Evolutionary conservation across 1,140 invertebrate genomes (phyloP), one percentile per base, ranked within the genome.

Genomic region (Pseudomyrmex cubaensis): DNA sequence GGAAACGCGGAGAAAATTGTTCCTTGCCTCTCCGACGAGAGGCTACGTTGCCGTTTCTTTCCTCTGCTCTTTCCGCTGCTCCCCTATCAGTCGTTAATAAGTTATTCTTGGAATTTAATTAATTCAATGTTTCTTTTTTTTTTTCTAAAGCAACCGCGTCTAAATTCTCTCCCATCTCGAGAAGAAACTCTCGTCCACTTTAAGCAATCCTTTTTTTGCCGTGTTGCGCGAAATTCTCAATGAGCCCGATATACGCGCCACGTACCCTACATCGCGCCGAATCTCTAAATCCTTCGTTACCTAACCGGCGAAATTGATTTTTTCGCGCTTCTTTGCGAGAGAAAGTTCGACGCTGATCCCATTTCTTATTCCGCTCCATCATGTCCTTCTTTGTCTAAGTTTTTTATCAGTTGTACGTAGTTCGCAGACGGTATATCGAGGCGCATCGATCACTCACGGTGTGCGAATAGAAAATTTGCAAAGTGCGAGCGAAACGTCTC

Each of bases 41-140:
- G 66, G 48, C 59, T 72, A 59, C 35, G 56, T 77, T 59, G 67
- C 54, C 46, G 76, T 72, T 80, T 59, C 76, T 48, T 59, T 48
- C 20, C 35, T 54, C 54, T 61, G 44, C 22, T 12, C 44, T 59
- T 48, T n/a, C 62, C 25, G 15, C 12, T 35, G 25, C 15, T 54
- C 76, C 5, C 50, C 72, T 80, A 80, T 80, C 76, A 72, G 66
- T n/a, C 76, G 66, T 61, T 80, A 80, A 80, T 80, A 80, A 80
- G 76, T 72, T 66, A 80, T 66, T 72, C 35, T 59, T 70, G 76
- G 66, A 80, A 80, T 80, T 80, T 80, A 80, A 80, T 80, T 80
- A 80, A 72, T 72, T 44, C 25, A 52, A 54, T 44, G 54, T 56
- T 56, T 59, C 12, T 15, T 25, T 62, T 15, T 62, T 62, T 7